Percentiles rank a stretch among this genome's conserved stretches.
Conservation (phyloP, 2,113 vertebrate species). For the Ahaetulla prasina region DNA sequence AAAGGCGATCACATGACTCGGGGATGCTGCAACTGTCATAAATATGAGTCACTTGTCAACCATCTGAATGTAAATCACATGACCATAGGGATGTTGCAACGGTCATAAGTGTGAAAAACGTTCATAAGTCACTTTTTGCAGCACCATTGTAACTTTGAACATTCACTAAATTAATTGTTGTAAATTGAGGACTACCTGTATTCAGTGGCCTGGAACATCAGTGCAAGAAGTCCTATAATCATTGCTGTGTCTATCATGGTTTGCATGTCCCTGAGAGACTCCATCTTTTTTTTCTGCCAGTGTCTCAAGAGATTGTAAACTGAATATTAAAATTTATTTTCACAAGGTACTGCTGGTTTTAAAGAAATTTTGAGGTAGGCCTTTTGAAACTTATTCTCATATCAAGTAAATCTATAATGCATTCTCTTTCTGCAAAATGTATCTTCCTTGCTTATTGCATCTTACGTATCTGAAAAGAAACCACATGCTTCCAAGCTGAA, state of each 20-base stretch:
- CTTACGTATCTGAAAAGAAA: conserved; percentile 3
- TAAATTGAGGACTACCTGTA: too few relatives aligned
- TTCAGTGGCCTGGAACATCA: background rate
- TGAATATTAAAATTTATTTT: background rate
- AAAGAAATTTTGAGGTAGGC: background rate
- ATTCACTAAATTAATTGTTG: too few relatives aligned
- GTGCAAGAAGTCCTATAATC: background rate
- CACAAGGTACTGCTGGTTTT: background rate
- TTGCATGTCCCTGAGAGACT: background rate
- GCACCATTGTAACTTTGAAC: too few relatives aligned
- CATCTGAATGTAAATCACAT: too few relatives aligned
- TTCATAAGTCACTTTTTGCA: too few relatives aligned
- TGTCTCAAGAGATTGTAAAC: background rate
- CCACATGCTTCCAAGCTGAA: background rate
- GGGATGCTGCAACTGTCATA: too few relatives aligned
- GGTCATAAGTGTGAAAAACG: too few relatives aligned
- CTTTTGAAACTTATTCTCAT: background rate
- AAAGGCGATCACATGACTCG: too few relatives aligned
- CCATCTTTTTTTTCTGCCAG: background rate
- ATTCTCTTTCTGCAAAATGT: background rate
- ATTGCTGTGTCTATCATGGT: background rate
- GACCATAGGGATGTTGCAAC: too few relatives aligned
- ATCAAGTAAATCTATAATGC: background rate
- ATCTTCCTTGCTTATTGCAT: background rate
- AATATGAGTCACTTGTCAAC: too few relatives aligned